These are phyloP conservation scores for Cataglyphis albicans DNA, from an alignment of 2,888 invertebrate genomes.

Conservation along the genomic window DNA sequence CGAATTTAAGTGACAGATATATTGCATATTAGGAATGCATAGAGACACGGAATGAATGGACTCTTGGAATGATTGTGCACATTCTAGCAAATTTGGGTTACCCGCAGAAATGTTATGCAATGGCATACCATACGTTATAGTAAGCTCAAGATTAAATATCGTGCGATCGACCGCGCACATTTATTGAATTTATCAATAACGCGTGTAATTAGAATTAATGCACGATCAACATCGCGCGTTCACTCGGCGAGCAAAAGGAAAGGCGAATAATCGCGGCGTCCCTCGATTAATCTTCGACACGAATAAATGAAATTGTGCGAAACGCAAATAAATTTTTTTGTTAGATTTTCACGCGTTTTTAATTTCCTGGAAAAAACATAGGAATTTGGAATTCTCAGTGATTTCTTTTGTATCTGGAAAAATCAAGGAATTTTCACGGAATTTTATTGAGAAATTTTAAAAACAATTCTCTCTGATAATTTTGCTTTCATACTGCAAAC, in stretches of 20 bases:
- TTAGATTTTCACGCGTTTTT: conserved; percentile 9
- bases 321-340: conserved; percentile 17
- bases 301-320: conserved; percentile 2
- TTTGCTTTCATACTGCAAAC: too few species aligned
- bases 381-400: too few species aligned
- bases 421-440: too few species aligned
- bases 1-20: neutral
- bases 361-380: neutral
- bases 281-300: neutral
- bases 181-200: conserved; percentile 42
- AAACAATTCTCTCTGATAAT: too few species aligned
- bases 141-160: conserved; percentile 35
- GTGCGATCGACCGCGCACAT: conserved; percentile 23
- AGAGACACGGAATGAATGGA: conserved; percentile 22
- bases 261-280: neutral
- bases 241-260: neutral
- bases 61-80: conserved; percentile 25
- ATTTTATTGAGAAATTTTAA: too few species aligned
- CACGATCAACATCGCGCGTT: conserved; percentile 15
- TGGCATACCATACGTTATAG: conserved; percentile 6
- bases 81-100: conserved; percentile 28
- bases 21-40: conserved; percentile 6
- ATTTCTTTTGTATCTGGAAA: too few species aligned
- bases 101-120: conserved; percentile 37
- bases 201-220: conserved; percentile 46